Base-by-base conservation (phyloP, 2,888 invertebrate species). In the Tethea ocularis region DNA sequence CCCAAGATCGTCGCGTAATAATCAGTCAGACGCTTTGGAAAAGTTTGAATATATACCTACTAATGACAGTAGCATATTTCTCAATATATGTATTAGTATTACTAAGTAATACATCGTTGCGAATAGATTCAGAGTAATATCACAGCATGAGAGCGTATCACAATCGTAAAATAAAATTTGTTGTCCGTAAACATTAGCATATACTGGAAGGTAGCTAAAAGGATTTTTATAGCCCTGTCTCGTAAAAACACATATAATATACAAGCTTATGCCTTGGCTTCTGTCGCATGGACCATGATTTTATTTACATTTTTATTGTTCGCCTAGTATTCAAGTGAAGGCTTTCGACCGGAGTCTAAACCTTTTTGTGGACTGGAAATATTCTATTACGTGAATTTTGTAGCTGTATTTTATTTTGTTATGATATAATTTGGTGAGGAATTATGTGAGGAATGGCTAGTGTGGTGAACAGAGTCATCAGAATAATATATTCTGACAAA, bases 151-250 rank as follows among this genome's bases (percentile, higher is more conserved):
- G 11, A 22, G 20, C 20, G n/a, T 20, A 46, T n/a, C 20, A 64
- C 41, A 66, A 63, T 69, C 74, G 72, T 80, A 81, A 82, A 81
- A 69, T 67, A 65, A 68, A 74, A 74, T 75, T 74, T 67, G 74
- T 69, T 54, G 67, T 57, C 66, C 66, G 68, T 74, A 77, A 74
- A 74, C 77, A 78, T 78, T 74, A 75, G 72, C 74, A 72, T 75
- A 80, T 78, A 77, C 76, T 79, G 81, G 77, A 76, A 72, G 67
- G 66, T 63, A 66, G 68, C 75, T 70, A 68, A 70, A 69, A 73
- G 68, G 68, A 62, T 64, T 74, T 80, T 82, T 80, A 82, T 73
- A 67, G 72, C 68, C 52, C 59, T 59, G 52, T 60, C 59, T 64
- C 71, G 69, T 79, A 78, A 80, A 74, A 74, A 66, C 63, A 58